These are phyloP conservation scores for Nyctalus aviator DNA, from an alignment of 2,797 vertebrate species.

Conservation along the genomic window DNA sequence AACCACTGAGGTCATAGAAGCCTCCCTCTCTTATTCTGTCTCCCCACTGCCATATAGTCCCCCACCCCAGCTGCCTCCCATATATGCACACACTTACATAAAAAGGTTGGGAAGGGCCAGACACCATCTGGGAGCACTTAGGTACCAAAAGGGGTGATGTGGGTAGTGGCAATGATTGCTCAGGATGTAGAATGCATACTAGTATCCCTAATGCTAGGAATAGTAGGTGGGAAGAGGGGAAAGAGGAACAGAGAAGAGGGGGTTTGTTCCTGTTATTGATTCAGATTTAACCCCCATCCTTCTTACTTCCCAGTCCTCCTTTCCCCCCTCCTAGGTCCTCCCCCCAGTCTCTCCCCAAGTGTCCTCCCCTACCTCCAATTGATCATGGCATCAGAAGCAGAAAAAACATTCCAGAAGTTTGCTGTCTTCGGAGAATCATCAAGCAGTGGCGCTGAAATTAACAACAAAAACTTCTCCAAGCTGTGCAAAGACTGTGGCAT, in stretches of 20 bases:
- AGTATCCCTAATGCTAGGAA: neutral
- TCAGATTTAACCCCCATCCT: neutral
- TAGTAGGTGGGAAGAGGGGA: neutral
- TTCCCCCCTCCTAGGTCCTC: neutral
- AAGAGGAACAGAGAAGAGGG: constrained; percentile 16
- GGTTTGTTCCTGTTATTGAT: neutral
- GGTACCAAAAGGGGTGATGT: constrained; percentile 1
- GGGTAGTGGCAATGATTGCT: neutral
- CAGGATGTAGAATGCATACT: neutral
- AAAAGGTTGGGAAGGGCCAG: constrained; percentile 7
- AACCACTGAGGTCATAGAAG: constrained; percentile 68
- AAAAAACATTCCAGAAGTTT: constrained; percentile 90
- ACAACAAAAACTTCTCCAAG: constrained; percentile 94
- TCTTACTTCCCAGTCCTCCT: neutral
- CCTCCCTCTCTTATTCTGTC: neutral
- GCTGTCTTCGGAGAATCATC: constrained; percentile 90
- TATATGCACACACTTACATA: constrained; percentile 46
- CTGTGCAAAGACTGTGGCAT: constrained; percentile 93
- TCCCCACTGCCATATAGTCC: neutral
- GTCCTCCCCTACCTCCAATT: neutral
- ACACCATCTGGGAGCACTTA: neutral
- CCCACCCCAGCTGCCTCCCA: neutral
- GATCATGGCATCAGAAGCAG: constrained; percentile 84
- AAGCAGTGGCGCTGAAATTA: constrained; percentile 90
- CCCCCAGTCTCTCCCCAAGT: neutral